Evolutionary conservation across 2,888 invertebrate genomes (phyloP).

Genomic region (Drosophila neonasuta): DNA sequence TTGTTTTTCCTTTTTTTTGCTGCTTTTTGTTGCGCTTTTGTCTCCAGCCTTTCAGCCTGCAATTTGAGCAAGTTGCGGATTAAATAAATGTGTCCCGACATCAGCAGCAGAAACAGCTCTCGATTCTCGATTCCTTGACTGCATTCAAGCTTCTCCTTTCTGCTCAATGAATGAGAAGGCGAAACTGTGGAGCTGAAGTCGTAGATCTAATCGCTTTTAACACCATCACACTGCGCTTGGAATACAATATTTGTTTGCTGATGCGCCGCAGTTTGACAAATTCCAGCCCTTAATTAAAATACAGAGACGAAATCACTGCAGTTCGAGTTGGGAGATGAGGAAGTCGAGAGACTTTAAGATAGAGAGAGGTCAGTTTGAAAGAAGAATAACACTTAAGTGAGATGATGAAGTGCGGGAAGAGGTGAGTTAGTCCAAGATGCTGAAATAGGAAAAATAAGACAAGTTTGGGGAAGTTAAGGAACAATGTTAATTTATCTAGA

Average conservation of each 20-base stretch:
- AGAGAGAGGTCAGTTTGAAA: no score
- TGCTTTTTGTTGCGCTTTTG: conserved; percentile 40
- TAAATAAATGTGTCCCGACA: conserved; percentile 72
- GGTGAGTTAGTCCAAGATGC: background rate
- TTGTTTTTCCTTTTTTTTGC: conserved; percentile 7
- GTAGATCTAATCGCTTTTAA: conserved; percentile 71
- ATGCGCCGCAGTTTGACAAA: conserved; percentile 19
- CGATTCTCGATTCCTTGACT: conserved; percentile 23
- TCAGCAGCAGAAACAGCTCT: background rate
- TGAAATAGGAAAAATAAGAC: no score
- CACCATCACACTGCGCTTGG: conserved; percentile 45
- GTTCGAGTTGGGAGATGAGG: background rate
- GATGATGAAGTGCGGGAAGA: background rate
- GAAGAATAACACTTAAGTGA: no score
- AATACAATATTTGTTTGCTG: conserved; percentile 3
- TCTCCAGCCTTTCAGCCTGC: conserved; percentile 47
- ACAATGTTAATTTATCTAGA: background rate
- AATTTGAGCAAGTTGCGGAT: conserved; percentile 70
- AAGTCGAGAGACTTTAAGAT: background rate
- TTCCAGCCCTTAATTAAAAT: conserved; percentile 27
- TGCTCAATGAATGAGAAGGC: conserved; percentile 22
- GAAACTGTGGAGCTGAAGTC: conserved; percentile 18
- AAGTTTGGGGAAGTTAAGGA: background rate
- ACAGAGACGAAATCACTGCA: conserved; percentile 6
- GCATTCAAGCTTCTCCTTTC: conserved; percentile 36